phyloP scores from a whole-genome alignment of 1,140 invertebrate genomes.

The Akabosia matsudoensis region DNA sequence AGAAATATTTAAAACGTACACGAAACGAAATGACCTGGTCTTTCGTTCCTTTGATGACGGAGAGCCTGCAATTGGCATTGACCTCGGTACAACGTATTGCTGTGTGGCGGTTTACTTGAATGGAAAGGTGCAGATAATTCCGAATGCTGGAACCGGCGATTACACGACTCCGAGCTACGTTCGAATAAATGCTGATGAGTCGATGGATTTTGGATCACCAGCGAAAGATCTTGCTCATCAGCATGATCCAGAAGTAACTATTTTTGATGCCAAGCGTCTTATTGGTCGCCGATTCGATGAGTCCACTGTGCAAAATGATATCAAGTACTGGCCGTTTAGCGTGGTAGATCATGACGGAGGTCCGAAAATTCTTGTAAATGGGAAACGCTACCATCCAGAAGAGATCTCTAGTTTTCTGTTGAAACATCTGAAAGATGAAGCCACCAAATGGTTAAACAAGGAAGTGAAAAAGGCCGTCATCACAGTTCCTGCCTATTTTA shows the following conservation, averaged over 20 bases:
- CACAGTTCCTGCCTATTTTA: conserved; percentile 19
- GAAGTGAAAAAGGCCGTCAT: conserved; percentile 17
- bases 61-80: conserved; percentile 20
- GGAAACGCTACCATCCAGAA: conserved; percentile 59
- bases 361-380: conserved; percentile 51
- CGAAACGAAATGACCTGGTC: background rate
- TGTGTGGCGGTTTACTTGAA: conserved; percentile 15
- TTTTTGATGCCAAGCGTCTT: conserved; percentile 57
- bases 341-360: conserved; percentile 51
- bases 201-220: conserved; percentile 55
- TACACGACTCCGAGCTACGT: conserved; percentile 58
- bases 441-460: background rate
- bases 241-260: conserved; percentile 58
- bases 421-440: conserved; percentile 54
- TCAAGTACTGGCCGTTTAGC: conserved; percentile 53
- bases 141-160: conserved; percentile 56
- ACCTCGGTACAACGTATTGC: conserved; percentile 16
- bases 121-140: conserved; percentile 51
- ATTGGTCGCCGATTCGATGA: conserved; percentile 55
- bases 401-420: conserved; percentile 61
- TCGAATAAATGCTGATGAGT: conserved; percentile 56
- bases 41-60: background rate
- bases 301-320: conserved; percentile 53
- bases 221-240: conserved; percentile 58
- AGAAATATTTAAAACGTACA: background rate